phyloP scores from a whole-genome alignment of 2,888 invertebrate genomes.

The Tuta absoluta region DNA sequence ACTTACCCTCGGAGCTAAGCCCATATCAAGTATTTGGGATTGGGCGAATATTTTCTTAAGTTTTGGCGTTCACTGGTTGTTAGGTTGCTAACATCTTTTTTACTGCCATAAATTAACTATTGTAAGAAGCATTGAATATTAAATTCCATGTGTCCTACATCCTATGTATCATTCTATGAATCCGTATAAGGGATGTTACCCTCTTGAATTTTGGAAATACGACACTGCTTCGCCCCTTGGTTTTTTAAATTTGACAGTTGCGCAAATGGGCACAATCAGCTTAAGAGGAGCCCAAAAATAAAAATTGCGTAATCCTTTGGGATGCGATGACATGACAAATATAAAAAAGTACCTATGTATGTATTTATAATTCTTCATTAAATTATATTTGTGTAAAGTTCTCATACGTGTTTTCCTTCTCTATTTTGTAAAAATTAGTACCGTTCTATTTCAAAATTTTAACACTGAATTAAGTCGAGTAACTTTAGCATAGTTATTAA shows the following conservation, averaged over 20 bases:
- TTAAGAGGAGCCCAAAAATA: conserved; percentile 19
- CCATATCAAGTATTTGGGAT: background rate
- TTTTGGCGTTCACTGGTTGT: background rate
- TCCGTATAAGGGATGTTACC: background rate
- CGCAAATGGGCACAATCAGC: conserved; percentile 32
- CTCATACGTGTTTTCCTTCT: too few relatives aligned
- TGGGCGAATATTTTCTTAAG: background rate
- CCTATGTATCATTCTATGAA: background rate
- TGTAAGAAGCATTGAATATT: background rate
- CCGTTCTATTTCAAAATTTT: too few relatives aligned
- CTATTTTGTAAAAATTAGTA: too few relatives aligned
- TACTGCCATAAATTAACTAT: background rate
- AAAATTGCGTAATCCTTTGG: conserved; percentile 24
- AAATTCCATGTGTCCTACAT: background rate
- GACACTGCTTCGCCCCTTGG: conserved; percentile 10
- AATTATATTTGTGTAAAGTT: background rate
- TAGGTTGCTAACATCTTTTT: background rate
- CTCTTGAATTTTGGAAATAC: conserved; percentile 15
- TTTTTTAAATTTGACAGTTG: conserved; percentile 36
- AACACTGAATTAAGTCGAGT: too few relatives aligned
- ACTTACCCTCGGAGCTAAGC: conserved; percentile 22
- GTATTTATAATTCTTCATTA: background rate
- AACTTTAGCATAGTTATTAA: too few relatives aligned
- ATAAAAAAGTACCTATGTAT: background rate
- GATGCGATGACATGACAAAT: background rate